Evolutionary conservation across 2,113 vertebrate genomes (phyloP).

Genomic region (Nycticryphes semicollaris): DNA sequence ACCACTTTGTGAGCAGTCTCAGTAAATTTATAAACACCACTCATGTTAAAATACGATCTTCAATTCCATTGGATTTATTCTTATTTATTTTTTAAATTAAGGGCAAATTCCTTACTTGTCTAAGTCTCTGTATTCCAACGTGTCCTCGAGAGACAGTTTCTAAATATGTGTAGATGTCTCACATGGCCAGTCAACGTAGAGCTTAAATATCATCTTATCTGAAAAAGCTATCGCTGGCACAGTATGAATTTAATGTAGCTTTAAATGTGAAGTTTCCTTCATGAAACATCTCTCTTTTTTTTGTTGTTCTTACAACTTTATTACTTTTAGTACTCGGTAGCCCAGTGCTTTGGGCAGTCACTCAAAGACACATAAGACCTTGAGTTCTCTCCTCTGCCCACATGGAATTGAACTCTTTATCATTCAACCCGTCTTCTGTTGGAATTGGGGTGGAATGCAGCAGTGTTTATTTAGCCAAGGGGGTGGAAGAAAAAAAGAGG

Average conservation of each 20-base stretch:
- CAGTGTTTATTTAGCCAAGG: background rate
- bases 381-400: background rate
- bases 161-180: background rate
- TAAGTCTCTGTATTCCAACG: background rate
- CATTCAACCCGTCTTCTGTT: background rate
- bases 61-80: background rate
- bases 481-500: background rate
- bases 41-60: background rate
- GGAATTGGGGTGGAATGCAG: background rate
- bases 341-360: background rate
- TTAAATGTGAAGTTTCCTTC: background rate
- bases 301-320: background rate
- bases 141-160: background rate
- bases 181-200: background rate
- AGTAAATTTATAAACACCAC: background rate
- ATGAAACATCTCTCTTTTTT: background rate
- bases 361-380: background rate
- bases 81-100: background rate
- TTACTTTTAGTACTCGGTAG: background rate
- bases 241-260: background rate
- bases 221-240: background rate
- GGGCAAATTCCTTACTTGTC: background rate
- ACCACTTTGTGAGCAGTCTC: background rate
- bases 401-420: background rate
- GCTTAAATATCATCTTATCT: background rate